Conservation (phyloP, 2,797 vertebrate species). For the Spea hammondii region DNA sequence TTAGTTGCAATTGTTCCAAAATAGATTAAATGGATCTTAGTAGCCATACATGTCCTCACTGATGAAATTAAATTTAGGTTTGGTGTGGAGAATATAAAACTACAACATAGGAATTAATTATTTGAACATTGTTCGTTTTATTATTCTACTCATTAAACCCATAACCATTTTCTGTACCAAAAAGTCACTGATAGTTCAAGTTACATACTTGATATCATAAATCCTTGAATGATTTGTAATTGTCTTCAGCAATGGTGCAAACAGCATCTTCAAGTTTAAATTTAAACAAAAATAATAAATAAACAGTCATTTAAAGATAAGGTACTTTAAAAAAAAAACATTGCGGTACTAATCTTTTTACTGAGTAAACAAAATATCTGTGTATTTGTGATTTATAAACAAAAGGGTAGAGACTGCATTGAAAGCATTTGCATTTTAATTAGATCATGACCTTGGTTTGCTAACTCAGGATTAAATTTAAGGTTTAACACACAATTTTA, state of each 20-base stretch:
- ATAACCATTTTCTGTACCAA: too few relatives aligned
- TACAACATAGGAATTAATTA: too few relatives aligned
- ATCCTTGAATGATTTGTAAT: background rate
- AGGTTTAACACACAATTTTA: background rate
- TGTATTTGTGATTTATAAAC: background rate
- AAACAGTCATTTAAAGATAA: background rate
- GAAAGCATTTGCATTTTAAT: constrained; percentile 28
- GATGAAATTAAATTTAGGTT: too few relatives aligned
- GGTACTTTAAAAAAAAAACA: background rate
- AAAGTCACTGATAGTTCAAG: too few relatives aligned
- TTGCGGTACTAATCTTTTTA: background rate
- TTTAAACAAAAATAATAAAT: background rate
- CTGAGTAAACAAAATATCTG: constrained; percentile 3
- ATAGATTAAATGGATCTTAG: too few relatives aligned
- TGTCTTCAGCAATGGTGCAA: background rate
- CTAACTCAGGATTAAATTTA: constrained; percentile 12
- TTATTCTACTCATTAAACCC: too few relatives aligned
- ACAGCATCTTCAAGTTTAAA: background rate
- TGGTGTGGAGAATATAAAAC: too few relatives aligned
- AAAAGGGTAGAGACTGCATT: background rate
- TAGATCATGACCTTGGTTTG: constrained; percentile 13
- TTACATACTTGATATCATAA: background rate
- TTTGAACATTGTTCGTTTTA: too few relatives aligned
- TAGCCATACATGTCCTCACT: too few relatives aligned
- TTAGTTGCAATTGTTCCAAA: too few relatives aligned